Evolutionary conservation across 2,888 invertebrate genomes (phyloP).

Genomic region (Synergus japonicus): DNA sequence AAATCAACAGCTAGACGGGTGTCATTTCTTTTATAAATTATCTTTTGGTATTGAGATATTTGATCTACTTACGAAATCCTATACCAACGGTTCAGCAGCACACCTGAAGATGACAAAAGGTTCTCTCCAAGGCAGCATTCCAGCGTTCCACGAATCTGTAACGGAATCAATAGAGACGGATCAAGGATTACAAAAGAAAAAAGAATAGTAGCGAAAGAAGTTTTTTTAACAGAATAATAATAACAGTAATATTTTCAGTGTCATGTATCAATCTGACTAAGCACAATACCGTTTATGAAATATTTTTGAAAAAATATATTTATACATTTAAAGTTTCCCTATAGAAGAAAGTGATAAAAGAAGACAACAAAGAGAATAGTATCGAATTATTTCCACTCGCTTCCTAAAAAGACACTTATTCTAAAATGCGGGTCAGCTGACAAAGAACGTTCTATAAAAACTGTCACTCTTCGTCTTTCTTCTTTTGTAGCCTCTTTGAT

Average conservation of each 20-base stretch:
- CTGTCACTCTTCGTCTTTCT: not conserved
- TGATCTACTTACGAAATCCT: constrained; percentile 18
- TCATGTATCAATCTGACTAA: not conserved
- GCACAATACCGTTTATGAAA: not conserved
- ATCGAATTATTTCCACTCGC: not conserved
- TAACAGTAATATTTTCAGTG: not conserved
- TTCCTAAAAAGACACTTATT: not conserved
- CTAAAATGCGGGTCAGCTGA: not conserved
- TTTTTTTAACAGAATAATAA: not conserved
- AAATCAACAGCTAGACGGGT: not conserved
- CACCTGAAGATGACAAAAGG: constrained; percentile 12
- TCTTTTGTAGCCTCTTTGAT: not conserved
- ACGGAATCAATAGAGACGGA: constrained; percentile 4
- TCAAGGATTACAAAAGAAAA: constrained; percentile 12
- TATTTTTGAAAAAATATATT: not conserved
- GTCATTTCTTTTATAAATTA: not conserved
- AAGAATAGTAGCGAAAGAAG: not conserved
- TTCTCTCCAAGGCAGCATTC: not conserved
- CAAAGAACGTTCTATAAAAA: not conserved
- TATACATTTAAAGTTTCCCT: not conserved
- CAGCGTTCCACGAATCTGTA: constrained; percentile 2
- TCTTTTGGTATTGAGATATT: constrained; percentile 9
- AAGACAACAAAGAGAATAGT: too few relatives aligned
- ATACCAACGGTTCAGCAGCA: not conserved
- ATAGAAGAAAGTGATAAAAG: not conserved